Base-by-base conservation (phyloP, 2,888 invertebrate species). In the Idaea aversata region DNA sequence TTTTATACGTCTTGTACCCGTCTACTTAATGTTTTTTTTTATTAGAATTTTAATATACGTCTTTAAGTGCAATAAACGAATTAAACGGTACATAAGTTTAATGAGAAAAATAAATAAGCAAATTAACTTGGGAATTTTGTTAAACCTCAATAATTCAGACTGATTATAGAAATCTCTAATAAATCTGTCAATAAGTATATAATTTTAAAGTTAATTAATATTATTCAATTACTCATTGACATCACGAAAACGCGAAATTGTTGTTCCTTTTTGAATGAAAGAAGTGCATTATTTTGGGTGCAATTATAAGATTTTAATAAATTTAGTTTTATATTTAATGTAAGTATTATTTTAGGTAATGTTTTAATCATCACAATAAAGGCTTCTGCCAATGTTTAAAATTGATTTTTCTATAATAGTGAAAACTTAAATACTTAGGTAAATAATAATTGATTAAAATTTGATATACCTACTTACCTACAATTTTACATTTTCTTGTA, bases 51-150 rank as follows among this genome's bases (percentile, higher is more conserved):
- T 64, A 15, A 63, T 61, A 34, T 63, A 65, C 58, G 61, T 57
- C 57, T 59, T 16, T 35, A 63, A 65, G 69, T 71, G 71, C 68
- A 71, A 72, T 72, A 68, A 61, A 61, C 25, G 36, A 13, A 47
- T 47, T 7, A 47, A 47, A 13, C 13, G 13, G 47, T 47, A 47
- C 47, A 47, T 47, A 25, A 25, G 25, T 25, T 25, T 25, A 25
- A 25, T 25, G 25, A 25, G 25, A 25, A 25, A 25, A 25, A 25
- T 25, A 25, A 25, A 25, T 25, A 25, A 25, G 3, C 25, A 25
- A 25, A 25, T 25, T 25, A 25, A 25, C 25, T 25, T 25, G 25
- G 25, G 25, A 25, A 25, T 25, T 25, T 25, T 25, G 25, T 25
- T 25, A 25, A 25, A 25, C 25, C 25, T 25, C 13, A 47, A 47